phyloP scores from a whole-genome alignment of 53 echinoderm and acorn worm species.

The Patiria pectinifera region DNA sequence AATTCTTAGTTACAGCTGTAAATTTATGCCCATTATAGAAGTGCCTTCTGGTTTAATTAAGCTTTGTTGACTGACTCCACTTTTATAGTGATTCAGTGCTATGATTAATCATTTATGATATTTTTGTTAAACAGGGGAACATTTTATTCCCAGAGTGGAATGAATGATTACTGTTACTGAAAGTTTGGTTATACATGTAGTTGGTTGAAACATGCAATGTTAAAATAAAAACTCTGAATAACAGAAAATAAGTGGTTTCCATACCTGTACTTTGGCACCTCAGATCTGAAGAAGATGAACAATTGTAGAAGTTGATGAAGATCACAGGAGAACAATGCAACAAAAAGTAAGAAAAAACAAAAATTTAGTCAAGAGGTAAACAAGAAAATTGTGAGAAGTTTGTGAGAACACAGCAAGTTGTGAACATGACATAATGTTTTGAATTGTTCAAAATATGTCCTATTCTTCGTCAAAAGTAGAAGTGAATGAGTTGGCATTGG shows the following conservation, averaged over 20 bases:
- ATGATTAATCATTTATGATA: background rate
- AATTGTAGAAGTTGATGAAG: constrained; percentile 8
- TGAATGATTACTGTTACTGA: background rate
- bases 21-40: background rate
- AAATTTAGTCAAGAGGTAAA: background rate
- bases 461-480: too few species aligned
- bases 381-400: background rate
- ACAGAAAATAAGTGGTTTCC: background rate
- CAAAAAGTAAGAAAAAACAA: constrained; percentile 5
- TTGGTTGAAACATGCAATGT: background rate
- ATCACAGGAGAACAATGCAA: background rate
- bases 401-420: background rate
- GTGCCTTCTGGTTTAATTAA: background rate
- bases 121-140: background rate
- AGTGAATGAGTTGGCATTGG: too few species aligned
- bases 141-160: background rate
- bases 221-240: background rate
- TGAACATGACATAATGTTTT: too few species aligned
- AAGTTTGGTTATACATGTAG: background rate
- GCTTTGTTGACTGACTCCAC: background rate
- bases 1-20: background rate
- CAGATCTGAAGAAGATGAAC: constrained; percentile 43
- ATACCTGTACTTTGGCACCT: constrained; percentile 65
- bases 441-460: too few species aligned
- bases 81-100: background rate